Percentiles rank a stretch among this genome's conserved stretches.
Evolutionary conservation across 2,113 vertebrate species (phyloP).

Genomic region (Vulpes vulpes): DNA sequence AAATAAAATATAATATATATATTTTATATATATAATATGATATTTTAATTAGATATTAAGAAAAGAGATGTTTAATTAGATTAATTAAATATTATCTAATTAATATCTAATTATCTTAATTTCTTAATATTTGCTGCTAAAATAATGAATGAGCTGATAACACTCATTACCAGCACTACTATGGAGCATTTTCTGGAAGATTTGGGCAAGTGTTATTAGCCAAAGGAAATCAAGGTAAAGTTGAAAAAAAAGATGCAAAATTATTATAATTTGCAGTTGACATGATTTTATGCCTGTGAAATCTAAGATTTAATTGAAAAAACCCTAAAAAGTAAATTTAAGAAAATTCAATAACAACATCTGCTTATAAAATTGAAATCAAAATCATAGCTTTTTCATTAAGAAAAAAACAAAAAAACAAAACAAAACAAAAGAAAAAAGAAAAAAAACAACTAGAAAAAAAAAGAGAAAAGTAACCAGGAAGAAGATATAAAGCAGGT

Average conservation of each 20-base stretch:
- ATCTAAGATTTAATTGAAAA: background rate
- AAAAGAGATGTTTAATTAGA: no score
- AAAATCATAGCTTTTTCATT: background rate
- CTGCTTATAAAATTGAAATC: background rate
- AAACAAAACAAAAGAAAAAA: background rate
- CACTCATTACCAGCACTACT: no score
- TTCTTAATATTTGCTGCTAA: background rate
- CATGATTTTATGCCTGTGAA: background rate
- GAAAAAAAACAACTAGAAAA: background rate
- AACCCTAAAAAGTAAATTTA: background rate
- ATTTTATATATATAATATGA: no score
- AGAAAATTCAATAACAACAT: background rate
- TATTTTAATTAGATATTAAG: no score
- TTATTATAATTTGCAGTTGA: background rate
- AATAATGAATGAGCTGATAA: background rate
- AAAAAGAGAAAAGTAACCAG: background rate
- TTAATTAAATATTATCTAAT: no score
- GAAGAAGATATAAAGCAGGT: background rate
- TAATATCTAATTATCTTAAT: no score
- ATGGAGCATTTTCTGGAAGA: background rate
- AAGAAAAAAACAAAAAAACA: background rate
- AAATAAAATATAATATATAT: no score
- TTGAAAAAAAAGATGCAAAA: background rate
- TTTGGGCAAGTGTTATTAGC: background rate
- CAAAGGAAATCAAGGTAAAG: background rate